Evolutionary conservation across 2,888 invertebrate genomes (phyloP), one percentile per base, ranked within the genome.

Genomic region (Ptycholaimellus sp.): DNA sequence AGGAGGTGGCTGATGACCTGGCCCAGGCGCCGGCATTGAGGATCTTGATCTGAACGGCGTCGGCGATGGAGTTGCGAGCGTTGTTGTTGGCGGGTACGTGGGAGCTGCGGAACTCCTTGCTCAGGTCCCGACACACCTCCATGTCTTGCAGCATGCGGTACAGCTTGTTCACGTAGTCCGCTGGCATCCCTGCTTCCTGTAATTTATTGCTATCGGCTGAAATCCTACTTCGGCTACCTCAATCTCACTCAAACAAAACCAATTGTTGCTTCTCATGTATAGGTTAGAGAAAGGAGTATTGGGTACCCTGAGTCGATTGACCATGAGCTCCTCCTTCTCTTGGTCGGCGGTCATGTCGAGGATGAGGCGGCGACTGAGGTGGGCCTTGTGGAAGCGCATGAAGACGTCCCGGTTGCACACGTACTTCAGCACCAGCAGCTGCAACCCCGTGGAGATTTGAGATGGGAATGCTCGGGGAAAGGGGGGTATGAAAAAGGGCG

Each of bases 341-440:
- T 83, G 85, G 63, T 99, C 96, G 1, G 90, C 87, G 55, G 87
- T 87, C 16, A 87, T 83, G 59, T 96, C 93, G 47, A 99, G 69
- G 58, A 99, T 93, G 46, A 96, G 71, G 43, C 83, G 71, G 52
- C 96, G 68, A 6, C 93, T 90, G 45, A 96, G 68, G 65, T 96
- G 93, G 33, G 85, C 87, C 62, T 96, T 93, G 62, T 99, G 90
- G 62, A 87, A 96, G 48, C 90, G 70, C 93, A 96, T 99, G 61
- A 99, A 96, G 21, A 99, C 90, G 67, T 99, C 96, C 62, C 96
- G 96, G 64, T 93, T 96, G 60, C 82, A 81, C 47, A 99, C 85
- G 64, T 99, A 99, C 62, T 99, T 99, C 46, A 96, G 68, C 46
- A 99, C 87, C 58, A 96, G 67, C 45, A 96, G 65, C 56, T 58